Evolutionary conservation across 2,113 vertebrate genomes (phyloP).

Genomic region (Cynoglossus semilaevis): DNA sequence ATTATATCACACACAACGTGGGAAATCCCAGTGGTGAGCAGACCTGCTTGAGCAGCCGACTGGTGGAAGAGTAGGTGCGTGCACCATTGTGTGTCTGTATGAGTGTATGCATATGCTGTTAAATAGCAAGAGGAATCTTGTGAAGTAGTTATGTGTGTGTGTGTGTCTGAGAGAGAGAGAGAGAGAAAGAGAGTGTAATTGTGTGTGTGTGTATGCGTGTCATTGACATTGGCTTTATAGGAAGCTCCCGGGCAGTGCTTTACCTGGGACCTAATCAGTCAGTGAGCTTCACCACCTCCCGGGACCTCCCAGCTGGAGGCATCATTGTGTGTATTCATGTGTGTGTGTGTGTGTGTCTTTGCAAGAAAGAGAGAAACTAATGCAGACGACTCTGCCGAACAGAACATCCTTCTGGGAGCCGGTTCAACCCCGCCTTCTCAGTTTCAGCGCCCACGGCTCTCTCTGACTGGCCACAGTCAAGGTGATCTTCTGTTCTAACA

Average conservation of each 20-base stretch:
- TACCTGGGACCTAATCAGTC: constrained; percentile 87
- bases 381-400: constrained; percentile 62
- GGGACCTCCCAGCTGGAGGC: constrained; percentile 77
- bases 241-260: constrained; percentile 82
- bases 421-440: constrained; percentile 63
- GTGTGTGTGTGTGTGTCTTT: constrained; percentile 22
- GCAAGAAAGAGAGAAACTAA: constrained; percentile 38
- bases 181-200: constrained; percentile 13
- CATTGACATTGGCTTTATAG: constrained; percentile 83
- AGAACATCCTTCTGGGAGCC: constrained; percentile 73
- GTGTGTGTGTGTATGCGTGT: constrained; percentile 25
- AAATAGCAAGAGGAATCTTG: constrained; percentile 15
- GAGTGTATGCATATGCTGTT: constrained; percentile 27
- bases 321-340: constrained; percentile 29
- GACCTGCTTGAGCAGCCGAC: constrained; percentile 66
- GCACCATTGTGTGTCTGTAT: constrained; percentile 7
- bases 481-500: constrained; percentile 67
- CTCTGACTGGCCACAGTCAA: constrained; percentile 77
- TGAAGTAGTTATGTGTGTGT: constrained; percentile 34
- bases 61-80: constrained; percentile 52
- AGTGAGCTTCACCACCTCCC: constrained; percentile 78
- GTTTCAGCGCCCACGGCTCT: constrained; percentile 72
- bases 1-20: constrained; percentile 66
- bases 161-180: constrained; percentile 12
- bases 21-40: constrained; percentile 69